phyloP scores from a whole-genome alignment of 2,797 vertebrate genomes.

The Podarcis lilfordi region DNA sequence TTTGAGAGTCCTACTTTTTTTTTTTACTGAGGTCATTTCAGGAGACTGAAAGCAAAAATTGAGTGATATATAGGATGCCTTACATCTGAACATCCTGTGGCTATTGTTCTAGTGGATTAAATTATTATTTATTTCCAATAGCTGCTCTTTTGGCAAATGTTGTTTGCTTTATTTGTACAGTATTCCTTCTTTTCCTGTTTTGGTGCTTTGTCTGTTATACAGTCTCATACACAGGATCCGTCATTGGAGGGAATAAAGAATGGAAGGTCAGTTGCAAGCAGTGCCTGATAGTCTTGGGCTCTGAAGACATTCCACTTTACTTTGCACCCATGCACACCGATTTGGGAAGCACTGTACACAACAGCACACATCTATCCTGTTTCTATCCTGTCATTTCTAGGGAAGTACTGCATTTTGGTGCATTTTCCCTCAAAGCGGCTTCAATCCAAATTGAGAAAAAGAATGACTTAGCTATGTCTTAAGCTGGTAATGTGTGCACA shows the following conservation, averaged over 20 bases:
- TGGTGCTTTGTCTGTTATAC: slow-evolving; percentile 17
- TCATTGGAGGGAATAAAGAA: background rate
- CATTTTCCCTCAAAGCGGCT: too few relatives aligned
- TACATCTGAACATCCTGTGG: slow-evolving; percentile 49
- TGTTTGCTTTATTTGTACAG: background rate
- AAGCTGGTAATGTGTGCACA: too few relatives aligned
- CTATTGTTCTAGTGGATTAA: slow-evolving; percentile 19
- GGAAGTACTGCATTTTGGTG: too few relatives aligned
- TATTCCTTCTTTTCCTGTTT: background rate
- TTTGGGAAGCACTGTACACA: too few relatives aligned
- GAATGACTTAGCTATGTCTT: too few relatives aligned
- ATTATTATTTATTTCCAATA: too few relatives aligned
- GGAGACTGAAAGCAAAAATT: slow-evolving; percentile 30
- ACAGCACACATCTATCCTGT: too few relatives aligned
- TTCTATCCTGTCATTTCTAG: too few relatives aligned
- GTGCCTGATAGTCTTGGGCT: slow-evolving; percentile 41
- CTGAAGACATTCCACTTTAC: too few relatives aligned
- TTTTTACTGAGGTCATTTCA: slow-evolving; percentile 32
- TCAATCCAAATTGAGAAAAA: too few relatives aligned
- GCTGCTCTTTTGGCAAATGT: too few relatives aligned
- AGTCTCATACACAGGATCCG: slow-evolving; percentile 25
- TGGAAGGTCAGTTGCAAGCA: slow-evolving; percentile 48
- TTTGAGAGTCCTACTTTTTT: slow-evolving; percentile 37
- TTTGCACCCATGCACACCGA: too few relatives aligned
- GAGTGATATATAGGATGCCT: slow-evolving; percentile 8